Evolutionary conservation across 2,113 vertebrate genomes (phyloP).

Genomic region (Halcyon malimbica): DNA sequence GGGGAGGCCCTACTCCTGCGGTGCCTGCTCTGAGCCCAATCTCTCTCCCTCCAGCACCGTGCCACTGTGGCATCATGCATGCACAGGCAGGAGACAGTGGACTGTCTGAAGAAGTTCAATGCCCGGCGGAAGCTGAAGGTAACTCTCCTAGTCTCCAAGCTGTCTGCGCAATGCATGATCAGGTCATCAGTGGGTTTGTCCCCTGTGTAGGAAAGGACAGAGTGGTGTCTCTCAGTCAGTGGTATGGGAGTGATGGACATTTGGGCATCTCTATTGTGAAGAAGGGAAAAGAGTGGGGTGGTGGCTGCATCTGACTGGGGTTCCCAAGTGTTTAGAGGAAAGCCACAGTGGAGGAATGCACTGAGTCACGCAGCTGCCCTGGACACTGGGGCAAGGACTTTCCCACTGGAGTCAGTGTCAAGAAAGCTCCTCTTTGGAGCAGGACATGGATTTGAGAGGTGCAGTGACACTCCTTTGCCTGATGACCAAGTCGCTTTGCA

Average conservation of each 20-base stretch:
- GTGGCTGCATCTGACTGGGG: neutral
- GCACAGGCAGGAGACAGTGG: conserved; percentile 97
- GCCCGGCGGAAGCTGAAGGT: conserved; percentile 96
- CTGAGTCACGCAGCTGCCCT: neutral
- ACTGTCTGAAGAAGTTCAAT: conserved; percentile 98
- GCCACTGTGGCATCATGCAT: conserved; percentile 96
- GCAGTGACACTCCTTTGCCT: neutral
- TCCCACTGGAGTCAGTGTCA: neutral
- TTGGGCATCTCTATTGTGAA: neutral
- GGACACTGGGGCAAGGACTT: neutral
- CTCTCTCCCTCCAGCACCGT: conserved; percentile 82
- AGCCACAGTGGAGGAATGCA: neutral
- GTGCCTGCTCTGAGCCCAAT: neutral
- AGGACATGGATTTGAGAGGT: neutral
- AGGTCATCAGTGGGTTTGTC: neutral
- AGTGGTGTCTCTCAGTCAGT: neutral
- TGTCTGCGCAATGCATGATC: neutral
- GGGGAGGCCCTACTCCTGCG: neutral
- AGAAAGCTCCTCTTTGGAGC: neutral
- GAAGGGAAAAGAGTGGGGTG: neutral
- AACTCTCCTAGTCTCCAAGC: neutral
- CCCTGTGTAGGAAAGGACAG: neutral
- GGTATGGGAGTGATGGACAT: neutral
- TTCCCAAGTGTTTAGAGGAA: neutral
- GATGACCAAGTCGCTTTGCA: neutral